Conservation (phyloP, 1,140 invertebrate genomes). For the Zaprionus taronus region DNA sequence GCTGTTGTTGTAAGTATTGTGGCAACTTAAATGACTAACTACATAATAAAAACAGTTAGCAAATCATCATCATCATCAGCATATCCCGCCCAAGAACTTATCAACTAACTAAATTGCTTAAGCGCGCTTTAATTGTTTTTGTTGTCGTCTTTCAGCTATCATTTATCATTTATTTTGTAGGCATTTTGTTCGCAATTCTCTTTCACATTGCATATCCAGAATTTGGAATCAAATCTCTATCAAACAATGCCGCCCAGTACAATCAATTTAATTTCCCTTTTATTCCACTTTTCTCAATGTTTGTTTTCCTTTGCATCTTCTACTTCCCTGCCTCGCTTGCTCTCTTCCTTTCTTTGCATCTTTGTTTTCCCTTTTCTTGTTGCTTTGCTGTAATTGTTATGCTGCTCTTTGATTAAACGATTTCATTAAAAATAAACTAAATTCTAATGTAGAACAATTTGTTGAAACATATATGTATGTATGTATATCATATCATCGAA, state of each 20-base stretch:
- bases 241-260: constrained; percentile 43
- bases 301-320: constrained; percentile 8
- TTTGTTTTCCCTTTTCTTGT: not conserved
- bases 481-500: constrained; percentile 51
- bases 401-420: constrained; percentile 36
- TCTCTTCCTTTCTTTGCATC: constrained; percentile 16
- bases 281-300: constrained; percentile 1
- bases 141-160: constrained; percentile 13
- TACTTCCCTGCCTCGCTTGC: not conserved
- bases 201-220: constrained; percentile 25
- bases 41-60: constrained; percentile 40
- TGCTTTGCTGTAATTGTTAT: constrained; percentile 29
- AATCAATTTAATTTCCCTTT: constrained; percentile 48
- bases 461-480: constrained; percentile 54
- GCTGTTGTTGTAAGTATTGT: constrained; percentile 67
- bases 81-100: constrained; percentile 44
- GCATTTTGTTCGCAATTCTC: constrained; percentile 42
- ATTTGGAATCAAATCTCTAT: constrained; percentile 40
- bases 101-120: constrained; percentile 47
- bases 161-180: constrained; percentile 27
- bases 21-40: constrained; percentile 78
- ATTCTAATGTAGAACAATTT: constrained; percentile 80
- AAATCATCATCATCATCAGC: constrained; percentile 25
- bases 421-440: constrained; percentile 68
- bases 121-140: constrained; percentile 18